Evolutionary conservation across 2,113 vertebrate species (phyloP).

Genomic region (Shinisaurus crocodilurus): DNA sequence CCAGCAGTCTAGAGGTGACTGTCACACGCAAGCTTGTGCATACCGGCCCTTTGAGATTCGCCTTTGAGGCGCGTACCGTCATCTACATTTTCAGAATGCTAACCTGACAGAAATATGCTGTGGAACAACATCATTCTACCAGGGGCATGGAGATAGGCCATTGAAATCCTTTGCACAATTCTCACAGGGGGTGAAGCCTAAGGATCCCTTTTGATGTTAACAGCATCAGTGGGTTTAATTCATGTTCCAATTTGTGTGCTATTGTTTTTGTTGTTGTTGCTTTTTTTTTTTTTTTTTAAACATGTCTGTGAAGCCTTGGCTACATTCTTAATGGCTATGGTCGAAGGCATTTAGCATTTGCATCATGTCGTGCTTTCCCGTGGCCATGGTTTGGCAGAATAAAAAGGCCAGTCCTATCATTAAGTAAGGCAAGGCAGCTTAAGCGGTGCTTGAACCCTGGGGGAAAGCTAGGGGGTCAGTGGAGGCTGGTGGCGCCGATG

Average conservation of each 20-base stretch:
- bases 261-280: no score
- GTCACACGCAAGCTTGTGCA: slow-evolving; percentile 19
- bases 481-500: no score
- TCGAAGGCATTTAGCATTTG: neutral
- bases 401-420: neutral
- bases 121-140: neutral
- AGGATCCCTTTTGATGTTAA: slow-evolving; percentile 13
- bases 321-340: neutral
- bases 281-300: neutral
- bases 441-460: neutral
- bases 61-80: slow-evolving; percentile 23
- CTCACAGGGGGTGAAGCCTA: slow-evolving; percentile 22
- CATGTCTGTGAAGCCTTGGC: neutral
- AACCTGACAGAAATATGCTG: slow-evolving; percentile 46
- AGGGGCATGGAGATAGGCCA: neutral
- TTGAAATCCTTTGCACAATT: slow-evolving; percentile 3
- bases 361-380: neutral
- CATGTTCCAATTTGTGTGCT: slow-evolving; percentile 3
- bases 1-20: slow-evolving; percentile 14
- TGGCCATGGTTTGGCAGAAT: neutral
- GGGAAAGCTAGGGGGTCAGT: no score
- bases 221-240: neutral
- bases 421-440: neutral
- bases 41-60: slow-evolving; percentile 30
- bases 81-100: slow-evolving; percentile 42